Conservation (phyloP, 2,888 invertebrate genomes). For the Trichacis sp. region DNA sequence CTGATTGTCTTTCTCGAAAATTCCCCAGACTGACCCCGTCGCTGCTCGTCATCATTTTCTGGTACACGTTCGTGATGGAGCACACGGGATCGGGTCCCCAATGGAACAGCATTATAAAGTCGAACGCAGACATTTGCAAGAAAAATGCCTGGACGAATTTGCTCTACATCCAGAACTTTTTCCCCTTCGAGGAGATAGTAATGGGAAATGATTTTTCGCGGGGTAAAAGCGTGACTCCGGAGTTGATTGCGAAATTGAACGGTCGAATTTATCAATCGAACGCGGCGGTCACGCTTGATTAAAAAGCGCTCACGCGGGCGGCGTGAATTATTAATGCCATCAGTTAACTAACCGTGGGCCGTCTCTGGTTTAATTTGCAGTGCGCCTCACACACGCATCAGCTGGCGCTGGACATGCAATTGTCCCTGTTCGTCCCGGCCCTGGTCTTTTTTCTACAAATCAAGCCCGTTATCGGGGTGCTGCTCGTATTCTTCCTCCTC, state of each 20-base stretch:
- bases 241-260: neutral
- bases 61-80: conserved; percentile 78
- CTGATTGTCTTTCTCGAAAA: no score
- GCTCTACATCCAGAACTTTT: conserved; percentile 78
- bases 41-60: conserved; percentile 74
- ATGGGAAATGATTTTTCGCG: neutral
- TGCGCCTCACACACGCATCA: conserved; percentile 84
- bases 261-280: conserved; percentile 1
- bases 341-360: neutral
- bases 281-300: neutral
- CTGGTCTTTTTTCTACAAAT: conserved; percentile 76
- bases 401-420: conserved; percentile 80
- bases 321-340: conserved; percentile 3
- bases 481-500: conserved; percentile 72
- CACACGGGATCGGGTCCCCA: conserved; percentile 76
- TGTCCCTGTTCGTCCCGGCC: conserved; percentile 76
- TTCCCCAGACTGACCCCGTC: conserved; percentile 75
- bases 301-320: neutral
- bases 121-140: conserved; percentile 76
- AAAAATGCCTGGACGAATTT: conserved; percentile 78
- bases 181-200: conserved; percentile 79
- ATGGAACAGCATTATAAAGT: conserved; percentile 76
- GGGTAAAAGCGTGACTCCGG: neutral
- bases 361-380: conserved; percentile 67
- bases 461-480: conserved; percentile 72